These are phyloP conservation scores for Cheilosia urbana DNA, from an alignment of 2,888 invertebrate species.

Conservation along the genomic window DNA sequence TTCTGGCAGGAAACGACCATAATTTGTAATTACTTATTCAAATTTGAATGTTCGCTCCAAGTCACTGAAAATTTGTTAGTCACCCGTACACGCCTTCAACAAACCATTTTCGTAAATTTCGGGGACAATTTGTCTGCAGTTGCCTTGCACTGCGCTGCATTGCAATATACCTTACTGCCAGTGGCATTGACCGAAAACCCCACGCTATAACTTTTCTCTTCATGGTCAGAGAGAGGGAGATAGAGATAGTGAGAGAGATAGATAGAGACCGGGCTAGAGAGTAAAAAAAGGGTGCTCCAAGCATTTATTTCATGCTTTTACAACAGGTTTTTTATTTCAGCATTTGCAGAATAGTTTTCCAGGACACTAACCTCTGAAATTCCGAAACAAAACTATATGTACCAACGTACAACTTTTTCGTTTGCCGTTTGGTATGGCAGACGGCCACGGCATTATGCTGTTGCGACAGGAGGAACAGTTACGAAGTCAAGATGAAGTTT, in stretches of 20 bases:
- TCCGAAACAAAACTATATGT: neutral
- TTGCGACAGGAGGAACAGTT: neutral
- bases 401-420: neutral
- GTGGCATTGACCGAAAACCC: constrained; percentile 33
- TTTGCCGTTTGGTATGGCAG: neutral
- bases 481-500: neutral
- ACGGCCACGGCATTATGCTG: neutral
- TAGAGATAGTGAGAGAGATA: no score
- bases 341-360: constrained; percentile 39
- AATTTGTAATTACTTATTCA: constrained; percentile 75
- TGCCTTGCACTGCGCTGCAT: constrained; percentile 7
- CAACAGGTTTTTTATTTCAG: constrained; percentile 59
- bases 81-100: neutral
- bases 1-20: constrained; percentile 72
- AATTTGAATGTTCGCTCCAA: constrained; percentile 68
- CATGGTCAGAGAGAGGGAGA: constrained; percentile 4
- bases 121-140: constrained; percentile 43
- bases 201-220: constrained; percentile 4
- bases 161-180: constrained; percentile 15
- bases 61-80: constrained; percentile 53
- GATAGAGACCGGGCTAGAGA: no score
- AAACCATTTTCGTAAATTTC: neutral
- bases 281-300: constrained; percentile 18
- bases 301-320: constrained; percentile 59
- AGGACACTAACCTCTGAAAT: constrained; percentile 24